Conservation (phyloP, 2,113 vertebrate species). For the Centropristis striata region DNA sequence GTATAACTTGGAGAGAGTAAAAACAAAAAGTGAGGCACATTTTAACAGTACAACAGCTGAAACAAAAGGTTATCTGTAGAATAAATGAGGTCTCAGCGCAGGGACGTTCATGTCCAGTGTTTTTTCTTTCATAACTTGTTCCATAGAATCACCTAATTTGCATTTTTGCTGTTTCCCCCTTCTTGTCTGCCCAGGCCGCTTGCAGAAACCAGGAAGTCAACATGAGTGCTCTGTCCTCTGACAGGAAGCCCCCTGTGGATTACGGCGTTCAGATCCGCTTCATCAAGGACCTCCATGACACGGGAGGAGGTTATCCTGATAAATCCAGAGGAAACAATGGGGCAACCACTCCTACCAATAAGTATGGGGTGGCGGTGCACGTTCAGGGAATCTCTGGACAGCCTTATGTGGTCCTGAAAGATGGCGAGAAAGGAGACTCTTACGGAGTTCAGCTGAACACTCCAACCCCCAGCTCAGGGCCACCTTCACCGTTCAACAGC, state of each 20-base stretch:
- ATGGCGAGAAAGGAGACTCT: constrained; percentile 91
- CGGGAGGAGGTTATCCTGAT: constrained; percentile 72
- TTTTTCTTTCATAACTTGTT: constrained; percentile 5
- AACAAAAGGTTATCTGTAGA: background rate
- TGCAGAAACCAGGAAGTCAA: constrained; percentile 47
- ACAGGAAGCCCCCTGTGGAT: constrained; percentile 89
- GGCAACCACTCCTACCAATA: constrained; percentile 81
- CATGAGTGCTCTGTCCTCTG: constrained; percentile 84
- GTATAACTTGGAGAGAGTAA: background rate
- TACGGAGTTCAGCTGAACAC: constrained; percentile 90
- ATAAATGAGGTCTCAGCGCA: background rate
- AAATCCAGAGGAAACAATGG: constrained; percentile 65
- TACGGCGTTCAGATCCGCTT: constrained; percentile 97
- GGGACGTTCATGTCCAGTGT: background rate
- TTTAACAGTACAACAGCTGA: background rate
- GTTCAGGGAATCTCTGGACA: constrained; percentile 97
- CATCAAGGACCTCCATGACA: constrained; percentile 91
- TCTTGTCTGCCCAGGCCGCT: constrained; percentile 18
- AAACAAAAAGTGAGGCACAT: background rate
- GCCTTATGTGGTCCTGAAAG: constrained; percentile 95
- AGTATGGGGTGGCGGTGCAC: constrained; percentile 93
- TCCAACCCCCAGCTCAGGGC: constrained; percentile 71
- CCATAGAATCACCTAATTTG: constrained; percentile 51
- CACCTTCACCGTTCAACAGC: constrained; percentile 77
- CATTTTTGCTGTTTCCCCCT: constrained; percentile 39